A percentile compares a stretch with the other conserved stretches of the same genome.
Conservation (phyloP, 2,113 vertebrate species). For the Poeciliopsis retropinna region DNA sequence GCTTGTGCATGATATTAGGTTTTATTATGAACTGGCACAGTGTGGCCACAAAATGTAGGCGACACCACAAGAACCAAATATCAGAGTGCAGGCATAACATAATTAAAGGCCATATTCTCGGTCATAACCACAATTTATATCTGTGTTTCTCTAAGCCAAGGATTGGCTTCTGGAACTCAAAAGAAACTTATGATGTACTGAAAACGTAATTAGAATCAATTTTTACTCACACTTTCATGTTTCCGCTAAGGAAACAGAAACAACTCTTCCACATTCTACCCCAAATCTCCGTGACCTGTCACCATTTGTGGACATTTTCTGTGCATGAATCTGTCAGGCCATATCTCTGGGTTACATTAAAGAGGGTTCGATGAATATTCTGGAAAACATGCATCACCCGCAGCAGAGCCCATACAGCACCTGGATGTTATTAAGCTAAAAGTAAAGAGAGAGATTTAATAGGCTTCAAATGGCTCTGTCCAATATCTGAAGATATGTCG, state of each 20-base stretch:
- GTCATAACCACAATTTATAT: constrained; percentile 61
- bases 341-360: constrained; percentile 43
- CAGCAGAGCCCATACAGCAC: constrained; percentile 1
- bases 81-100: constrained; percentile 56
- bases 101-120: constrained; percentile 59
- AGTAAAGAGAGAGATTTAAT: constrained; percentile 43
- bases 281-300: constrained; percentile 27
- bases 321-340: constrained; percentile 49
- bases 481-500: constrained; percentile 44
- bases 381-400: constrained; percentile 47
- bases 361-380: constrained; percentile 37
- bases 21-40: constrained; percentile 52
- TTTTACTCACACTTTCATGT: not conserved
- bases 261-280: not conserved
- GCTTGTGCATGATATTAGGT: constrained; percentile 52
- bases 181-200: constrained; percentile 45
- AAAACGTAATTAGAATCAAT: constrained; percentile 26
- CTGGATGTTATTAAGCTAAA: constrained; percentile 38
- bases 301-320: constrained; percentile 15
- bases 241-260: constrained; percentile 1
- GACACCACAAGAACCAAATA: constrained; percentile 64
- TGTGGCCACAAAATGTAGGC: constrained; percentile 53
- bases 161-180: constrained; percentile 40
- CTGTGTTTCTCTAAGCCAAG: constrained; percentile 48
- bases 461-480: constrained; percentile 35